Evolutionary conservation across 2,888 invertebrate genomes (phyloP).

Genomic region (Monochamus alternatus): DNA sequence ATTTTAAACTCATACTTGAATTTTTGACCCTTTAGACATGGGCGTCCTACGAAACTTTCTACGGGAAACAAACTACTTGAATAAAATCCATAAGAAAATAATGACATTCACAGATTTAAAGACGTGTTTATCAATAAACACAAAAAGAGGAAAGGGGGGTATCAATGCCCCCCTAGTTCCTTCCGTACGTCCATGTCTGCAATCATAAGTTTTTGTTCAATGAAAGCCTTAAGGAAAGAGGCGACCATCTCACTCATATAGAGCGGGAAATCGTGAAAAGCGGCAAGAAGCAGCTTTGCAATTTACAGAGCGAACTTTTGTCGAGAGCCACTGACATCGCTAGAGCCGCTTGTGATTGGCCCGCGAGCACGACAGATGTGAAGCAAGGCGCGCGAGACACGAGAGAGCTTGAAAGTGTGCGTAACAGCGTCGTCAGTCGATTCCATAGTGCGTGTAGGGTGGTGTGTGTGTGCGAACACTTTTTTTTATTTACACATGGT

Average conservation of each 20-base stretch:
- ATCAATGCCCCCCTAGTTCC: not conserved
- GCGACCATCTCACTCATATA: not conserved
- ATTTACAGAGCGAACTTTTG: slow-evolving; percentile 37
- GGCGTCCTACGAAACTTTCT: too few relatives aligned
- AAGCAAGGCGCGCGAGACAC: slow-evolving; percentile 66
- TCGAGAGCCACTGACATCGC: slow-evolving; percentile 54
- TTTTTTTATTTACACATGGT: slow-evolving; percentile 70
- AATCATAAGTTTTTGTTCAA: not conserved
- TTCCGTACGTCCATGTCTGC: not conserved
- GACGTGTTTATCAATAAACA: too few relatives aligned
- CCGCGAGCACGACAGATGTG: slow-evolving; percentile 69
- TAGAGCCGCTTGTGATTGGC: slow-evolving; percentile 65
- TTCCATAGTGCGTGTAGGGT: slow-evolving; percentile 69
- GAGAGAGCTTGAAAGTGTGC: slow-evolving; percentile 69
- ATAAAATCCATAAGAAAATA: too few relatives aligned
- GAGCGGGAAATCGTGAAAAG: slow-evolving; percentile 46
- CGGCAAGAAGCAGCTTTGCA: slow-evolving; percentile 43
- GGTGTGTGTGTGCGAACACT: slow-evolving; percentile 66
- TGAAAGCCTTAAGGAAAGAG: not conserved
- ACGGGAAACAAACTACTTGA: too few relatives aligned
- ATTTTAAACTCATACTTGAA: too few relatives aligned
- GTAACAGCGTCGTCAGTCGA: slow-evolving; percentile 67
- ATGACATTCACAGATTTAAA: too few relatives aligned
- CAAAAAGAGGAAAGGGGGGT: too few relatives aligned
- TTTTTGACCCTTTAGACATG: too few relatives aligned